These are phyloP conservation scores for Halictus ligatus DNA, from an alignment of 2,888 invertebrate genomes.

Conservation along the genomic window DNA sequence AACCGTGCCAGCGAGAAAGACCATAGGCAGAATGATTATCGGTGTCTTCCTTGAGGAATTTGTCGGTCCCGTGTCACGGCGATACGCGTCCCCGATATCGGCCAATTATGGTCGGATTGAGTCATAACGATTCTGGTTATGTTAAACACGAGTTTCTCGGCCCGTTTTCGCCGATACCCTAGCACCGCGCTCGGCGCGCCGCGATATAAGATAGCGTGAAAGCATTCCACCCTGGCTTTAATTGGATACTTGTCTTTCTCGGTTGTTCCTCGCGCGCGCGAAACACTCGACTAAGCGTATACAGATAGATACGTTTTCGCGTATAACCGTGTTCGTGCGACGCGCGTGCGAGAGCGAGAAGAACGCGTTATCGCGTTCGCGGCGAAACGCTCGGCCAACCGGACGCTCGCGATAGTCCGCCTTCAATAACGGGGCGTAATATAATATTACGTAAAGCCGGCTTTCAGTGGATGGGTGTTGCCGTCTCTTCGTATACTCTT, in stretches of 20 bases:
- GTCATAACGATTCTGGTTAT: conserved; percentile 67
- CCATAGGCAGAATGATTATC: conserved; percentile 30
- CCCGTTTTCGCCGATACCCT: conserved; percentile 45
- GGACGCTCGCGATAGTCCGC: conserved; percentile 11
- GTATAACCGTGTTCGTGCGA: not conserved
- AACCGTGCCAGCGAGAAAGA: not conserved
- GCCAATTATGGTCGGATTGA: conserved; percentile 60
- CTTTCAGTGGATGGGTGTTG: not conserved
- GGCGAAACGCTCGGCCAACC: conserved; percentile 23
- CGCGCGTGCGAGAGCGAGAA: not conserved
- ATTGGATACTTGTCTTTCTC: conserved; percentile 47
- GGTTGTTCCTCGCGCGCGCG: not conserved
- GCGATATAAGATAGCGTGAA: conserved; percentile 49
- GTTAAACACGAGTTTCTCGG: conserved; percentile 56
- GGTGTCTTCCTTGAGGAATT: conserved; percentile 46
- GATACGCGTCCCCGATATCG: conserved; percentile 35
- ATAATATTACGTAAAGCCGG: conserved; percentile 35
- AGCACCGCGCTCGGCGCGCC: conserved; percentile 27
- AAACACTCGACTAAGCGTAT: not conserved
- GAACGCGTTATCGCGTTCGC: conserved; percentile 24
- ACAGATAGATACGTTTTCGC: not conserved
- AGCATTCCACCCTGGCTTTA: conserved; percentile 37
- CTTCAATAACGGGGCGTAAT: conserved; percentile 46
- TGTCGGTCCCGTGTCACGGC: conserved; percentile 45
- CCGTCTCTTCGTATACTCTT: not conserved